Conservation (phyloP, 2,888 invertebrate genomes). For the Limnephilus lunatus region DNA sequence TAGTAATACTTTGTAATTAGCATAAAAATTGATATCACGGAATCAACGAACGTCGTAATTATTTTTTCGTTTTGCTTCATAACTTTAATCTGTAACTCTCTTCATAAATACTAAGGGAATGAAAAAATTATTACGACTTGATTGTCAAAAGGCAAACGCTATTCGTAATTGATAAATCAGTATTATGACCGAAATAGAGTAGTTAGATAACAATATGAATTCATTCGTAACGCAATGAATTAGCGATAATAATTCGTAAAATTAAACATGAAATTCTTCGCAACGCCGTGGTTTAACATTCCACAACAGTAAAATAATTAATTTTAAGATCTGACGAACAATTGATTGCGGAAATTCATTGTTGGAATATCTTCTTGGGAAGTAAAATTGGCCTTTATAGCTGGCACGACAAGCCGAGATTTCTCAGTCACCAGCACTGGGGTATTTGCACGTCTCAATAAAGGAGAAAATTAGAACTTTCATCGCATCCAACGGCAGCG, state of each 20-base stretch:
- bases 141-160: neutral
- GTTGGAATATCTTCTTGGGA: neutral
- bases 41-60: neutral
- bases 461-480: constrained; percentile 54
- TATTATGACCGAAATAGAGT: neutral
- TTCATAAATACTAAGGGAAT: neutral
- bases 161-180: neutral
- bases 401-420: neutral
- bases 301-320: neutral
- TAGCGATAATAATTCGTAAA: neutral
- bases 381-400: neutral
- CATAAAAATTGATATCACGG: neutral
- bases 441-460: constrained; percentile 57
- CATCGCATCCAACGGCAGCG: neutral
- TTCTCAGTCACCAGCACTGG: constrained; percentile 29
- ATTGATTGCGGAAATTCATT: constrained; percentile 20
- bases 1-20: neutral
- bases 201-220: neutral
- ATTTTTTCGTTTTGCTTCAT: too few species aligned
- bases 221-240: neutral
- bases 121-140: neutral
- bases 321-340: neutral
- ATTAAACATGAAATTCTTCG: neutral
- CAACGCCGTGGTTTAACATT: neutral
- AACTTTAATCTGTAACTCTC: too few species aligned